A percentile compares a stretch with the other conserved stretches of the same genome.
Evolutionary conservation across 2,888 invertebrate species (phyloP).

Genomic region (Campaea margaritaria): DNA sequence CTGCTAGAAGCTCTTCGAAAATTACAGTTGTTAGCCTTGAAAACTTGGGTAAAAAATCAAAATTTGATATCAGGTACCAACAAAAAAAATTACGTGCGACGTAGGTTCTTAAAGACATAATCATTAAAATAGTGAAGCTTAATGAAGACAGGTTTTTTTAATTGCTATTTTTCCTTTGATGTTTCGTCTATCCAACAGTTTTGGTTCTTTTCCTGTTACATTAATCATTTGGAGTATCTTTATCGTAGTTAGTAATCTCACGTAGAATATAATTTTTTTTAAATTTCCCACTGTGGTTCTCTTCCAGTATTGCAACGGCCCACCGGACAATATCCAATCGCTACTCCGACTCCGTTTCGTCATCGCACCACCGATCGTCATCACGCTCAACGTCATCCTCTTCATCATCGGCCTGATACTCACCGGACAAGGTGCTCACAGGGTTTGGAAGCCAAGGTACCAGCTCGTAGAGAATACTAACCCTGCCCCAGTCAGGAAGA

Average conservation of each 20-base stretch:
- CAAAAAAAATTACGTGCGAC: too few species aligned
- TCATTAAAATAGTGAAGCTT: too few species aligned
- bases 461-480: constrained; percentile 53
- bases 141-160: too few species aligned
- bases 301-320: constrained; percentile 69
- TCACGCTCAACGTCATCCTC: constrained; percentile 73
- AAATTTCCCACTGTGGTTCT: neutral
- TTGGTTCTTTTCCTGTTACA: too few species aligned
- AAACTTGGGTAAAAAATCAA: too few species aligned
- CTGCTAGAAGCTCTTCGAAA: too few species aligned
- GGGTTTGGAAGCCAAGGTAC: constrained; percentile 67
- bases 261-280: neutral
- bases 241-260: neutral
- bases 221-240: too few species aligned
- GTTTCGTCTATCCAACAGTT: too few species aligned
- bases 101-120: too few species aligned
- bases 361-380: constrained; percentile 80
- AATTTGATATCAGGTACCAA: too few species aligned
- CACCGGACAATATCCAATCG: constrained; percentile 71
- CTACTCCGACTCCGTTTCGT: constrained; percentile 79
- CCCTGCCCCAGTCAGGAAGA: constrained; percentile 45
- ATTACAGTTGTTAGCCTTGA: too few species aligned
- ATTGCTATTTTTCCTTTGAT: too few species aligned
- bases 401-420: constrained; percentile 76
- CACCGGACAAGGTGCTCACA: constrained; percentile 67